phyloP scores from a whole-genome alignment of 2,797 vertebrate species.

The Lycodopsis pacificus region DNA sequence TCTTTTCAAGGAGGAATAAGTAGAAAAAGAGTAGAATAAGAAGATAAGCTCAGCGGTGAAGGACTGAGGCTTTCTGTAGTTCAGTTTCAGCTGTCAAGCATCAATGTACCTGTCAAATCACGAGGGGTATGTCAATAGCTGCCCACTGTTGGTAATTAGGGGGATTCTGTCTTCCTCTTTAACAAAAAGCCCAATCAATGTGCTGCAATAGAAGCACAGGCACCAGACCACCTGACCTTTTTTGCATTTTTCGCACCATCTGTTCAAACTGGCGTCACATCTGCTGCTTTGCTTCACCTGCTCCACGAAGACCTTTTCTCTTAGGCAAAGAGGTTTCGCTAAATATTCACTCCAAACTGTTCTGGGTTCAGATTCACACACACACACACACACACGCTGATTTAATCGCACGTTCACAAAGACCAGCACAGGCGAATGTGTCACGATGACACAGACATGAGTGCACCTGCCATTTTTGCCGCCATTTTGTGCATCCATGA shows the following conservation, averaged over 20 bases:
- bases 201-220: conserved; percentile 19
- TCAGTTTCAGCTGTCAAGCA: conserved; percentile 25
- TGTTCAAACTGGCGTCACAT: conserved; percentile 59
- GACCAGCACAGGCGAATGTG: background rate
- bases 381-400: conserved; percentile 1
- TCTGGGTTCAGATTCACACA: conserved; percentile 12
- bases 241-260: conserved; percentile 57
- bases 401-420: conserved; percentile 29
- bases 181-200: conserved; percentile 63
- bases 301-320: conserved; percentile 23
- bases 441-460: background rate
- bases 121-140: conserved; percentile 44
- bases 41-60: background rate
- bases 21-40: background rate
- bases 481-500: background rate
- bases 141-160: conserved; percentile 76
- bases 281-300: conserved; percentile 65
- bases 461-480: conserved; percentile 18
- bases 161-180: conserved; percentile 75
- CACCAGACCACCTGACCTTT: conserved; percentile 50
- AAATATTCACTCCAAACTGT: conserved; percentile 37
- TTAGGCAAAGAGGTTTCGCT: conserved; percentile 18
- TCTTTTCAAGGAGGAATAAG: background rate
- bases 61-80: background rate
- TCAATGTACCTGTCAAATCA: conserved; percentile 46